Base-by-base conservation (phyloP, 1,140 invertebrate genomes). In the Ceratina japonica region DNA sequence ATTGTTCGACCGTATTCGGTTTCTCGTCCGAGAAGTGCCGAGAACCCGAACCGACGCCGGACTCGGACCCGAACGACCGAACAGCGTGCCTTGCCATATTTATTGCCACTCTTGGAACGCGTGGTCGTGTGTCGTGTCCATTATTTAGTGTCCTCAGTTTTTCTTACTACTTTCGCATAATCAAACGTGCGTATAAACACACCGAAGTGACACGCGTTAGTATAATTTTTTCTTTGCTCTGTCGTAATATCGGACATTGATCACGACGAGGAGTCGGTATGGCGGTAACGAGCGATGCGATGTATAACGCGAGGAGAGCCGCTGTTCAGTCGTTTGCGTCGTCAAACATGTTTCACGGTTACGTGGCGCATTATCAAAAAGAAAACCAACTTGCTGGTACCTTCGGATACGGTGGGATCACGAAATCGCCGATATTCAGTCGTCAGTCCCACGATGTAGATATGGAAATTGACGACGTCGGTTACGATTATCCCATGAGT, bases 401-500 rank as follows among this genome's bases (percentile, higher is more conserved):
- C 1, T 13, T 64, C 24, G 79, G 70, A 24, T 65, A 66, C 24
- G 65, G 24, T 22, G 69, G n/a, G 10, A 54, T 37, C 52, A 59
- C 1, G 37, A 51, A 62, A 58, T 15, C 58, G 37, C 3, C 69
- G 13, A 62, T 54, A 10, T 74, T 69, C 31, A 51, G 58, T 68
- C 74, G 49, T 20, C 24, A 59, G 13, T 51, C 75, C 3, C 56
- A 27, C 37, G 78, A 85, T 73, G 74, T 82, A 54, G 75, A 83
- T 63, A 90, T 91, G 89, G 90, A 89, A 86, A 91, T 79, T n/a
- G 90, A 90, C 63, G 87, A 87, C 15, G 79, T 85, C 44, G 75
- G 77, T 52, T 69, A 59, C 52, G 74, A 84, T 64, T 80, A 83
- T 65, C 71, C 73, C 20, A 37, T 71, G 62, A 63, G 59, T 66